A percentile compares a stretch with the other conserved stretches of the same genome.
Evolutionary conservation across 2,888 invertebrate genomes (phyloP).

Genomic region (Slavum lentiscoides): DNA sequence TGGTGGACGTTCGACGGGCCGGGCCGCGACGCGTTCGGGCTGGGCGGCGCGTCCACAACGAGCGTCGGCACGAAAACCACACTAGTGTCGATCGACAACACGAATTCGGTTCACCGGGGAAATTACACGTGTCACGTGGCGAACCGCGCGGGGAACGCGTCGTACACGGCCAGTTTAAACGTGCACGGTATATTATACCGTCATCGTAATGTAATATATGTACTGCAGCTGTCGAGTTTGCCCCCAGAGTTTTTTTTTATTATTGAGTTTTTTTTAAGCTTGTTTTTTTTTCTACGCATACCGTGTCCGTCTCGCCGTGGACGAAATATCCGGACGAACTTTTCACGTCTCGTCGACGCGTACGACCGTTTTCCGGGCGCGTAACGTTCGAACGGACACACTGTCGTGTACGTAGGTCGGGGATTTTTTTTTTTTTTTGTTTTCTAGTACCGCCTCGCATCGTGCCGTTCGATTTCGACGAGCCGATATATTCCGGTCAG

Average conservation of each 20-base stretch:
- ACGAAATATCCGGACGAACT: too few relatives aligned
- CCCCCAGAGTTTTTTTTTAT: too few relatives aligned
- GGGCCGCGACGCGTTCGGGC: slow-evolving; percentile 22
- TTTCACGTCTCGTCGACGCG: too few relatives aligned
- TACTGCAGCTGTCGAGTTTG: too few relatives aligned
- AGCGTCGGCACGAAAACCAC: slow-evolving; percentile 61
- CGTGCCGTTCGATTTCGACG: slow-evolving; percentile 55
- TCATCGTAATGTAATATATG: too few relatives aligned
- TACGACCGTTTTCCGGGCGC: too few relatives aligned
- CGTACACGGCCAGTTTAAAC: slow-evolving; percentile 71
- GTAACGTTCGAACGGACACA: too few relatives aligned
- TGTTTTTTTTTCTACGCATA: too few relatives aligned
- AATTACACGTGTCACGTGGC: slow-evolving; percentile 76
- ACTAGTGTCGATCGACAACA: slow-evolving; percentile 70
- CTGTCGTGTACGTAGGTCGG: too few relatives aligned
- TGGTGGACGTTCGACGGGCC: slow-evolving; percentile 59
- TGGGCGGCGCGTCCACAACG: slow-evolving; percentile 47
- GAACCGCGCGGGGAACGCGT: slow-evolving; percentile 73
- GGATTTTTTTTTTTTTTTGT: too few relatives aligned
- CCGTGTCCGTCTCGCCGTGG: too few relatives aligned
- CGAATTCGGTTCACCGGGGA: slow-evolving; percentile 72
- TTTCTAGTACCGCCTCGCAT: slow-evolving; percentile 56
- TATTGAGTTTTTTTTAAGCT: too few relatives aligned
- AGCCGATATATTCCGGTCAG: slow-evolving; percentile 70
- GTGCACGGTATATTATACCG: slow-evolving; percentile 69